These are phyloP conservation scores for Gordius sp. DNA, from an alignment of 2,888 invertebrate genomes.

Conservation along the genomic window DNA sequence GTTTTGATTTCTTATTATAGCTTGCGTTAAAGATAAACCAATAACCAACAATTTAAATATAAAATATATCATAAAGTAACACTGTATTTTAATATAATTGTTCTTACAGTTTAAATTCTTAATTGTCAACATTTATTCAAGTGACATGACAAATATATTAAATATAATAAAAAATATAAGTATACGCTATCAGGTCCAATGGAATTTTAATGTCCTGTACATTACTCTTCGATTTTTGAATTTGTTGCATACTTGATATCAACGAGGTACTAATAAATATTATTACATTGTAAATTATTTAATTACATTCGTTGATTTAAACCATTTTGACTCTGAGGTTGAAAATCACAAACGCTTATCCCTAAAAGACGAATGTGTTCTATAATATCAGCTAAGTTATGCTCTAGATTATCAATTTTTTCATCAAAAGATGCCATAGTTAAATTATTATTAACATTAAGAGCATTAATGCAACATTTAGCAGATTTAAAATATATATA, in stretches of 20 bases:
- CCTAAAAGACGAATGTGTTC: conserved; percentile 9
- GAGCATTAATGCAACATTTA: no score
- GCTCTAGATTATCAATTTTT: conserved; percentile 2
- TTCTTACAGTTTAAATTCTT: no score
- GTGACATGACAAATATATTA: not conserved
- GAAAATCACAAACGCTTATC: conserved; percentile 14
- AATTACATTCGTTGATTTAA: conserved; percentile 15
- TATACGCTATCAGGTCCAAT: conserved; percentile 6
- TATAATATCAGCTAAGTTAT: not conserved
- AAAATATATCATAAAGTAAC: no score
- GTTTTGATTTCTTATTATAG: no score
- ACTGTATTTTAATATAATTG: no score
- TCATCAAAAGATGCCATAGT: no score
- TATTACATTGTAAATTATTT: conserved; percentile 5
- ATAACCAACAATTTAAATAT: no score
- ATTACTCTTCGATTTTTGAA: not conserved
- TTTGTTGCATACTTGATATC: conserved; percentile 14
- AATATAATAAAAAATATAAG: not conserved
- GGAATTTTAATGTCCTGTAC: not conserved
- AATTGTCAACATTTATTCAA: no score
- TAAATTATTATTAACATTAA: no score
- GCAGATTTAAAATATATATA: no score
- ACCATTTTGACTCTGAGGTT: conserved; percentile 15
- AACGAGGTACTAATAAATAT: conserved; percentile 10
- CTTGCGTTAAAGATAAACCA: no score